A percentile compares a stretch with the other conserved stretches of the same genome.
phyloP scores from a whole-genome alignment of 2,113 vertebrate genomes.

The Calyptommatus sinebrachiatus region DNA sequence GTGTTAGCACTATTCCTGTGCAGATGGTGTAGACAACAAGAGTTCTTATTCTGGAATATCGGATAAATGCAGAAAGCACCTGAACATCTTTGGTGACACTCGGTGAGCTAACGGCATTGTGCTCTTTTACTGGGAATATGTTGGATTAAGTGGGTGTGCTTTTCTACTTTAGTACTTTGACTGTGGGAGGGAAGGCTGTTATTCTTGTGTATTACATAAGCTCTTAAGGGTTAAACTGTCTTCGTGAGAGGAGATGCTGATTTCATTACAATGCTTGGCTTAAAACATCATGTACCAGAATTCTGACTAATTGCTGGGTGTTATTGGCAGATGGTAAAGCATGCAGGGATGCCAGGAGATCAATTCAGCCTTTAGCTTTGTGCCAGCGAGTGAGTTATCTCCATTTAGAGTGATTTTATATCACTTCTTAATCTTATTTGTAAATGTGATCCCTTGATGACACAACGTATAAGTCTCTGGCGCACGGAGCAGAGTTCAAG shows the following conservation, averaged over 20 bases:
- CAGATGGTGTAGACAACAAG: too few relatives aligned
- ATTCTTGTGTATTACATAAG: not conserved
- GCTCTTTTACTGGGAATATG: too few relatives aligned
- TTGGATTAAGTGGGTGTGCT: too few relatives aligned
- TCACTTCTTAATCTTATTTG: slow-evolving; percentile 66
- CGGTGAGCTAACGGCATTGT: too few relatives aligned
- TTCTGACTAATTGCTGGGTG: slow-evolving; percentile 63
- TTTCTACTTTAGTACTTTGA: not conserved
- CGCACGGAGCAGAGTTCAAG: slow-evolving; percentile 18
- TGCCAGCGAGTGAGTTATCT: slow-evolving; percentile 66
- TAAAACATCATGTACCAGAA: slow-evolving; percentile 43
- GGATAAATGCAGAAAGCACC: too few relatives aligned
- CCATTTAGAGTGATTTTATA: slow-evolving; percentile 64
- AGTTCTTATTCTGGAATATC: too few relatives aligned
- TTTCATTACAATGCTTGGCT: slow-evolving; percentile 52
- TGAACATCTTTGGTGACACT: too few relatives aligned
- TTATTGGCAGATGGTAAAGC: slow-evolving; percentile 58
- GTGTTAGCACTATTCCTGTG: too few relatives aligned
- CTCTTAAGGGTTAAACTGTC: slow-evolving; percentile 47
- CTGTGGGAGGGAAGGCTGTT: not conserved
- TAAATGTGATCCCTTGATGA: slow-evolving; percentile 53
- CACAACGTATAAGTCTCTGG: slow-evolving; percentile 55
- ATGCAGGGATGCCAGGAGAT: slow-evolving; percentile 51
- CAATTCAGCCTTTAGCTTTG: slow-evolving; percentile 53
- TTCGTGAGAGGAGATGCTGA: slow-evolving; percentile 47